A percentile compares a stretch with the other conserved stretches of the same genome.
Evolutionary conservation across 2,888 invertebrate genomes (phyloP).

Genomic region (Dynastes grantii): DNA sequence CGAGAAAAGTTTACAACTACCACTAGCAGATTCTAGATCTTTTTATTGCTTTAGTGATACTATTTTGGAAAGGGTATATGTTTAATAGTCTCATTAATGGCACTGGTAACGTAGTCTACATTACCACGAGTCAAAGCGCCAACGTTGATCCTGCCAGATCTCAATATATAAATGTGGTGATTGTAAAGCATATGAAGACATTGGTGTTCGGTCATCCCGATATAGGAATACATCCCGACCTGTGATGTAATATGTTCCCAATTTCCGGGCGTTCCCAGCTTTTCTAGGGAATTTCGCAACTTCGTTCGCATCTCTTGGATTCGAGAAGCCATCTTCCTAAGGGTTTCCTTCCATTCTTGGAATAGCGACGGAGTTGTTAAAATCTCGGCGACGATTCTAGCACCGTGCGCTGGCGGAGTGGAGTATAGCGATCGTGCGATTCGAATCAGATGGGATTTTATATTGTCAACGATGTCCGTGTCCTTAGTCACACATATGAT

Average conservation of each 20-base stretch:
- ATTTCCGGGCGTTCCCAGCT: conserved; percentile 88
- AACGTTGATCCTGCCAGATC: conserved; percentile 96
- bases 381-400: conserved; percentile 89
- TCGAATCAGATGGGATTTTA: conserved; percentile 91
- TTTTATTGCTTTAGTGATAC: background rate
- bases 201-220: conserved; percentile 89
- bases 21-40: no score
- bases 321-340: conserved; percentile 89
- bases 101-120: conserved; percentile 92
- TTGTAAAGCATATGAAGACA: conserved; percentile 84
- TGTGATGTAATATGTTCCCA: conserved; percentile 97
- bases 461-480: conserved; percentile 74
- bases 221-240: conserved; percentile 99
- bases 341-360: conserved; percentile 90
- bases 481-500: conserved; percentile 85
- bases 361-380: conserved; percentile 83
- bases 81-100: conserved; percentile 83
- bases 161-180: conserved; percentile 93
- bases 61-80: background rate
- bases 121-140: conserved; percentile 93
- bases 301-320: conserved; percentile 90
- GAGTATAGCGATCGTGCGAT: conserved; percentile 94
- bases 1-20: no score
- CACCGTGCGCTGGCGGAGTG: conserved; percentile 70
- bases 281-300: conserved; percentile 80